Base-by-base conservation (phyloP, 2,888 invertebrate species). In the Eueremaeus valkanovi region DNA sequence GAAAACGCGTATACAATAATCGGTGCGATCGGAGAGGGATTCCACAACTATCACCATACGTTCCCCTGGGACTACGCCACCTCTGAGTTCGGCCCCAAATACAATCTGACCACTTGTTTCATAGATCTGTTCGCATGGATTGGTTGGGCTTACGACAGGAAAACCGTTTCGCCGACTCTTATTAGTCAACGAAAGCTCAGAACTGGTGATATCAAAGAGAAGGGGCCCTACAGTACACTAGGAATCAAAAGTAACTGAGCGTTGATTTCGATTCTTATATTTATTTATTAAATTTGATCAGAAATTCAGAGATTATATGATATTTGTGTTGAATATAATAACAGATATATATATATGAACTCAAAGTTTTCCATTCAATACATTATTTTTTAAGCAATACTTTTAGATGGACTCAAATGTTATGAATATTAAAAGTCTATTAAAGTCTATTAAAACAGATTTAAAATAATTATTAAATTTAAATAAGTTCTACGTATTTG, bases 131-230 rank as follows among this genome's bases (percentile, higher is more conserved):
- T 83, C 81, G 83, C 83, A 13, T 76, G 73, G 27, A 75, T 84
- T 27, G 85, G 85, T 16, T 82, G 79, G 73, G 84, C 81, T 0
- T 83, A 82, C 73, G 83, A 83, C 77, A 77, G 81, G 27, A 83
- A 82, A 78, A 81, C 79, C 21, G 82, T 83, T 18, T 79, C 82
- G 0, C 76, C 77, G 33, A 81, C 81, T 33, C 77, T 81, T 18
- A 80, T 84, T 18, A 73, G 78, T n/a, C 79, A 79, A 29, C 79
- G 84, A 73, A 81, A 80, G 74, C 72, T 79, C 36, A 79, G 83
- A 45, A 84, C 84, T 31, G 84, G 92, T 0, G 91, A 92, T 45
- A 42, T 70, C 8, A 63, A 33, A 36, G 55, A 51, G 13, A 49
- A 76, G 33, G 76, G 76, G 8, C 27, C 70, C 9, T 76, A 76